Evolutionary conservation across 2,113 vertebrate species (phyloP).

Genomic region (Sigmodon hispidus): DNA sequence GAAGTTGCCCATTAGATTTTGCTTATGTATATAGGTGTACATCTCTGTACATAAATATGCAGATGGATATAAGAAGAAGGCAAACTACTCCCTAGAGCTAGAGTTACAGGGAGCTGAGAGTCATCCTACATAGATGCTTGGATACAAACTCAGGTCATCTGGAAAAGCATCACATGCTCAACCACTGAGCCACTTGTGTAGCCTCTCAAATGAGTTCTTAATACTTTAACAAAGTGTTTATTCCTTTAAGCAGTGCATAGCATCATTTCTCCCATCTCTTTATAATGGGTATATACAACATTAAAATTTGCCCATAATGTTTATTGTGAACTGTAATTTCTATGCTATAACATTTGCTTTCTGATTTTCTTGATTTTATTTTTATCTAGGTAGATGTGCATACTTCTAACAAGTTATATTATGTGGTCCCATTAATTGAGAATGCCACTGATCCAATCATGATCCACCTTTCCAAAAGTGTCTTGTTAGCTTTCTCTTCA

Average conservation of each 20-base stretch:
- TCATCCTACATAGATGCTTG: background rate
- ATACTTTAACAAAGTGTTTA: background rate
- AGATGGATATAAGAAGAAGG: background rate
- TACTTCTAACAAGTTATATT: background rate
- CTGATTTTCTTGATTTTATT: background rate
- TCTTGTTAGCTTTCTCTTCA: background rate
- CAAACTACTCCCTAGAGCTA: background rate
- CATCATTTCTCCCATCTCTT: background rate
- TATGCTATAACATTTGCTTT: background rate
- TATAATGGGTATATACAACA: background rate
- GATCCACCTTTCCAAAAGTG: slow-evolving; percentile 22
- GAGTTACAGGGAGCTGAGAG: background rate
- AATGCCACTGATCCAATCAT: slow-evolving; percentile 53
- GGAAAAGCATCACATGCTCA: background rate
- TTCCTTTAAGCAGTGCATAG: background rate
- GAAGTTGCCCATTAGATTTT: background rate
- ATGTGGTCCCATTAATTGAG: background rate
- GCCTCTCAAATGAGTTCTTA: background rate
- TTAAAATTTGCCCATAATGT: background rate
- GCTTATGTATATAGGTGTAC: background rate
- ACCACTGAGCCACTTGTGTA: background rate
- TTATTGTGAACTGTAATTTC: background rate
- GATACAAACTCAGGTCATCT: background rate
- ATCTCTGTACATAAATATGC: background rate
- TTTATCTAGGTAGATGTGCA: background rate